Evolutionary conservation across 1,140 invertebrate species (phyloP), one percentile per base, ranked within the genome.

Genomic region (Drosophila oshimai): DNA sequence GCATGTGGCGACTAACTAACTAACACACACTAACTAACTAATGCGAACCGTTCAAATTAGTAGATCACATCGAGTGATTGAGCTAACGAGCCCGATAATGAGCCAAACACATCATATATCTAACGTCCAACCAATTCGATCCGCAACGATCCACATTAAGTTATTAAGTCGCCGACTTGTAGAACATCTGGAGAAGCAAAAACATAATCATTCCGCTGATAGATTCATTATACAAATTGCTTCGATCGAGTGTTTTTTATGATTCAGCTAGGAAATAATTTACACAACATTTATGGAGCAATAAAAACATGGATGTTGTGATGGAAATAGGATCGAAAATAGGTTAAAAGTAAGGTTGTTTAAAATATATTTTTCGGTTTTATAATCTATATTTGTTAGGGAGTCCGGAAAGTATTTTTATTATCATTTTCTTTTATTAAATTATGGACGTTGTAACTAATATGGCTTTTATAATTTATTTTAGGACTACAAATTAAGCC

Each of bases 1-100:
- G 61, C 61, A 18, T 50, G 31, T 34, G 65, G 58, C 57, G 20
- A 65, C 60, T 47, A 41, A 44, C 58, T 55, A 46, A 64, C 60
- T 60, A 28, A 58, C 55, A 44, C 58, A 41, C 37, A 64, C 60
- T 60, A 28, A 58, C 55, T 26, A 54, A n/a, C 37, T 74, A 74
- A 18, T 44, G 26, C 49, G 17, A 33, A 31, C 29, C 24, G 47
- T 44, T 73, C 44, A 53, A 73, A 73, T 73, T 72, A 54, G 69
- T 64, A 73, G 69, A 72, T 72, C 57, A 17, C 24, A 49, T 53
- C 68, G 47, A 72, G 20, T 45, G 58, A 49, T 47, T 65, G 70
- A 45, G 44, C 47, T 73, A 74, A 65, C 69, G 69, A 73, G 57
- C 69, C 41, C 58, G 47, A 47, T 74, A 74, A 74, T 74, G 70